These are phyloP conservation scores for Chionomys nivalis DNA, from an alignment of 2,113 vertebrate species.

Conservation along the genomic window DNA sequence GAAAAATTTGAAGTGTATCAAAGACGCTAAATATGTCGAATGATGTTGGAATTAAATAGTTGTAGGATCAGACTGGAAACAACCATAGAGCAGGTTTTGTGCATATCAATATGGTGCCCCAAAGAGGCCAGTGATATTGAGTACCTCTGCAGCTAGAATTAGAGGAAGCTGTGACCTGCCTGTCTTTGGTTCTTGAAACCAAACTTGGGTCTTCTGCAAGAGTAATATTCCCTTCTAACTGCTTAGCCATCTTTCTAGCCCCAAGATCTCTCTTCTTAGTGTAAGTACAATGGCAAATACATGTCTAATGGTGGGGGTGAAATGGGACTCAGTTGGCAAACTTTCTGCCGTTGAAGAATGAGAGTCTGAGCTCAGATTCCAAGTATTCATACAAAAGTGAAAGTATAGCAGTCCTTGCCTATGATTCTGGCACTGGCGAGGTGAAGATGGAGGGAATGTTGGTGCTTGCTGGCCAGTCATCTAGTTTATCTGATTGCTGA, in stretches of 20 bases:
- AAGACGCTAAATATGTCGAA: background rate
- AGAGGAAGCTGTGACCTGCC: background rate
- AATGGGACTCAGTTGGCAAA: background rate
- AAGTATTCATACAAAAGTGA: background rate
- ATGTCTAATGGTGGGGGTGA: background rate
- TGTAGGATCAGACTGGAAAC: background rate
- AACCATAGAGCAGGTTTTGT: background rate
- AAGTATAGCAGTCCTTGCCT: background rate
- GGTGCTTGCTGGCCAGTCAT: background rate
- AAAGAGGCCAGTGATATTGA: background rate
- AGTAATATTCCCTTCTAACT: background rate
- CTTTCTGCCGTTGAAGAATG: background rate
- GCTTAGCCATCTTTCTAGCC: background rate
- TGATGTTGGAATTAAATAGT: background rate
- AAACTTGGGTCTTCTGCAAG: background rate
- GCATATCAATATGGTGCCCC: background rate
- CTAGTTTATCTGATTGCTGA: background rate
- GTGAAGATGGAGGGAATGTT: background rate
- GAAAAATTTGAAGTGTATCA: slow-evolving; percentile 16
- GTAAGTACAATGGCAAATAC: background rate
- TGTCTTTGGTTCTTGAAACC: background rate
- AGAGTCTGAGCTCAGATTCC: background rate
- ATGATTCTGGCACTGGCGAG: background rate
- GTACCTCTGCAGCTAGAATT: background rate
- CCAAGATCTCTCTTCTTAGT: background rate